A percentile compares a stretch with the other conserved stretches of the same genome.
phyloP scores from a whole-genome alignment of 2,888 invertebrate genomes.

The Ypsolopha sequella region DNA sequence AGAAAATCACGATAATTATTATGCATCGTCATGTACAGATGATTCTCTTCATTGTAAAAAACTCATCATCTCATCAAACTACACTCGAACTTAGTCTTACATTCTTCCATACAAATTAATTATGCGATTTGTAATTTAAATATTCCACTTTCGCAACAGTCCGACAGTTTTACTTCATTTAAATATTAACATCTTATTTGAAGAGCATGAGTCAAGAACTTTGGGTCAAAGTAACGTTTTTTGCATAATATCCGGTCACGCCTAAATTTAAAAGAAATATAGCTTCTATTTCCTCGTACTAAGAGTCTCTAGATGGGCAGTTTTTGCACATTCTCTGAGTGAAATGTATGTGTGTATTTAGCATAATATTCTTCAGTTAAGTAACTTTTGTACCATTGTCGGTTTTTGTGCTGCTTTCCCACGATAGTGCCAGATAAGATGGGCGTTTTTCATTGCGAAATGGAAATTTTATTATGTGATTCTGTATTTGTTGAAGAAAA shows the following conservation, averaged over 20 bases:
- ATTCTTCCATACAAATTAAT: too few relatives aligned
- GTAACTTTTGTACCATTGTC: conserved; percentile 4
- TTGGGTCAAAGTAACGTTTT: background rate
- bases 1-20: too few relatives aligned
- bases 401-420: conserved; percentile 1
- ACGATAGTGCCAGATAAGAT: background rate
- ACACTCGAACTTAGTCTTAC: too few relatives aligned
- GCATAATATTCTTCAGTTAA: conserved; percentile 23
- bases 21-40: too few relatives aligned
- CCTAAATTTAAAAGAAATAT: background rate
- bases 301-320: background rate
- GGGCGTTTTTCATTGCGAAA: background rate
- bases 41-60: too few relatives aligned
- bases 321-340: conserved; percentile 9
- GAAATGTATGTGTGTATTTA: conserved; percentile 19
- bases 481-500: background rate
- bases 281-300: background rate
- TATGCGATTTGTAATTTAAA: too few relatives aligned
- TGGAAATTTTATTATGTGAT: background rate
- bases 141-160: too few relatives aligned
- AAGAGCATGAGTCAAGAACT: background rate
- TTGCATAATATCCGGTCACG: background rate
- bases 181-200: too few relatives aligned
- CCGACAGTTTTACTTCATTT: too few relatives aligned
- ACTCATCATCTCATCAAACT: too few relatives aligned